Conservation (phyloP, 2,113 vertebrate species). For the Rhagologus leucostigma region DNA sequence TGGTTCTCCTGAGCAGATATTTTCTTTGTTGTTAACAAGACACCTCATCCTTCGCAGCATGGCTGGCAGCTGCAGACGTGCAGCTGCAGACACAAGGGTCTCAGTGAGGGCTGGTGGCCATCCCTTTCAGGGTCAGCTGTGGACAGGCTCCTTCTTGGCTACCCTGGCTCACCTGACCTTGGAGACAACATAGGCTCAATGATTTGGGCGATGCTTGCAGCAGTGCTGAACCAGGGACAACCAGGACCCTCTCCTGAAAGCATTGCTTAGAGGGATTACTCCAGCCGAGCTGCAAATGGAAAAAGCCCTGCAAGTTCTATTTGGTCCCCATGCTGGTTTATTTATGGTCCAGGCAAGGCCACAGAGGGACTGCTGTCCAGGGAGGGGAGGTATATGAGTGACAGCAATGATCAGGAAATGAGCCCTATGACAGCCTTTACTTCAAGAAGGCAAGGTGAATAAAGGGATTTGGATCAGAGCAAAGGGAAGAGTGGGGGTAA, state of each 20-base stretch:
- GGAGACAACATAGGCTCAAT: background rate
- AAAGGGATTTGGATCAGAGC: background rate
- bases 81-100: background rate
- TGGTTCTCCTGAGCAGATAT: background rate
- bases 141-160: background rate
- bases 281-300: background rate
- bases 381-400: background rate
- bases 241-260: background rate
- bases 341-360: background rate
- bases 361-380: background rate
- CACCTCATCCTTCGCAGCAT: background rate
- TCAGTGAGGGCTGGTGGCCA: background rate
- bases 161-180: background rate
- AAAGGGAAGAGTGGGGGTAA: background rate
- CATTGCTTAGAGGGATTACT: background rate
- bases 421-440: background rate
- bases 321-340: background rate
- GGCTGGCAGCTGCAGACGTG: background rate
- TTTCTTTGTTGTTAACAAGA: background rate
- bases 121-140: background rate
- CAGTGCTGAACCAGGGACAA: background rate
- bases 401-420: background rate
- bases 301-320: background rate
- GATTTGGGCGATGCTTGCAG: rapidly evolving
- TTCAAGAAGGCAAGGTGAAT: background rate